Percentiles rank a stretch among this genome's conserved stretches.
phyloP scores from a whole-genome alignment of 2,888 invertebrate genomes.

The Epirrita christyi region DNA sequence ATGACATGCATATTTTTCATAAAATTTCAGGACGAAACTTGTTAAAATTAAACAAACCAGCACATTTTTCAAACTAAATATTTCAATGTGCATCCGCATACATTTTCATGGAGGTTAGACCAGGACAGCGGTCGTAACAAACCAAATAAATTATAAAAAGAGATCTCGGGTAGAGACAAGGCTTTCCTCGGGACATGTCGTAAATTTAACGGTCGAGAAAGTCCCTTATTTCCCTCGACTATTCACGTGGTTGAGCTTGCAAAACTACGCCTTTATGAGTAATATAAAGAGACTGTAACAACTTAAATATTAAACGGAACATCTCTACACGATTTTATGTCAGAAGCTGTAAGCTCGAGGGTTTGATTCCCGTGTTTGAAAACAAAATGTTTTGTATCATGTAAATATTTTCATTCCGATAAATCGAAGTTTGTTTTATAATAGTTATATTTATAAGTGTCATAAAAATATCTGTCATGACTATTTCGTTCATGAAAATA shows the following conservation, averaged over 20 bases:
- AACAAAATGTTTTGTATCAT: too few relatives aligned
- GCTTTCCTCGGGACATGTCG: constrained; percentile 79
- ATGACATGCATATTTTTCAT: constrained; percentile 32
- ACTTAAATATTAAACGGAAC: constrained; percentile 49
- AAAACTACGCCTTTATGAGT: constrained; percentile 72
- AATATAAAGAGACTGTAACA: constrained; percentile 58
- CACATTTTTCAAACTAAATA: constrained; percentile 45
- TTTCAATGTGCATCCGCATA: constrained; percentile 54
- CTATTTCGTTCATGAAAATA: too few relatives aligned
- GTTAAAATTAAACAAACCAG: constrained; percentile 24
- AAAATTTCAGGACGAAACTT: constrained; percentile 16
- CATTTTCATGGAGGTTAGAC: constrained; percentile 62
- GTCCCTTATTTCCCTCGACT: constrained; percentile 78
- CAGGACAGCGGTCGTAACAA: constrained; percentile 67
- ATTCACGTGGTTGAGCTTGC: constrained; percentile 72
- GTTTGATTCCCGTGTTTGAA: background rate
- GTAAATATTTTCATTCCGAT: too few relatives aligned
- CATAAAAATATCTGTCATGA: too few relatives aligned
- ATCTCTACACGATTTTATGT: background rate
- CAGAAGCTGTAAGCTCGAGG: background rate
- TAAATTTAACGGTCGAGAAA: constrained; percentile 81
- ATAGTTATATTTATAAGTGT: too few relatives aligned
- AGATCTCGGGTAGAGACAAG: constrained; percentile 72
- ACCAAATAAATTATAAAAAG: constrained; percentile 82
- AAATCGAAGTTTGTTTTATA: too few relatives aligned